phyloP scores from a whole-genome alignment of 1,140 invertebrate genomes.

The Diabrotica virgifera region DNA sequence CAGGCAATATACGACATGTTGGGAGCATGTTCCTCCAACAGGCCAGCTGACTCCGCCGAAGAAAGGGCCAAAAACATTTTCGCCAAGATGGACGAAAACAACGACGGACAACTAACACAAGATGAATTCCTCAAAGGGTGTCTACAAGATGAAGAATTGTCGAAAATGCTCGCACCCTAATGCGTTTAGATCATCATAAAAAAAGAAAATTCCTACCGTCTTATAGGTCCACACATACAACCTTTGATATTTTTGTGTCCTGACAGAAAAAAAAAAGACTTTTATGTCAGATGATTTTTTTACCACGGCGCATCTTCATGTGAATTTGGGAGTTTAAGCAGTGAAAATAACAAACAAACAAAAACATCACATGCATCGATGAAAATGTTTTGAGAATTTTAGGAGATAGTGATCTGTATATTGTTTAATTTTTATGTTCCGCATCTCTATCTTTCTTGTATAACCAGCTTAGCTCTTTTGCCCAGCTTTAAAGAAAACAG shows the following conservation, averaged over 20 bases:
- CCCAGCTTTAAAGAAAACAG: not conserved
- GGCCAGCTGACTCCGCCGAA: slow-evolving; percentile 88
- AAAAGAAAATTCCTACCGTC: slow-evolving; percentile 3
- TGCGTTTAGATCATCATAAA: slow-evolving; percentile 34
- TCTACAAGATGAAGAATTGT: slow-evolving; percentile 94
- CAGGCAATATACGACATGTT: slow-evolving; percentile 99
- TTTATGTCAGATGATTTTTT: not conserved
- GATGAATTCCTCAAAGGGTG: slow-evolving; percentile 99
- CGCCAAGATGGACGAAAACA: slow-evolving; percentile 98
- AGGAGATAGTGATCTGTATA: slow-evolving; percentile 7
- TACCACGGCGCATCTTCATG: slow-evolving; percentile 7
- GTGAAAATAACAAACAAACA: not conserved
- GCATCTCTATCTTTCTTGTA: slow-evolving; percentile 7
- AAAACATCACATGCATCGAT: slow-evolving; percentile 11
- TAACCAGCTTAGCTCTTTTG: slow-evolving; percentile 1
- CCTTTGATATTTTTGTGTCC: slow-evolving; percentile 1
- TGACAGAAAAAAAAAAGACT: not conserved
- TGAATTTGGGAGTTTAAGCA: not conserved
- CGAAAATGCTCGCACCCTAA: slow-evolving; percentile 93
- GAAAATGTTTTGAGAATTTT: not conserved
- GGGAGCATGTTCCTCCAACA: slow-evolving; percentile 89
- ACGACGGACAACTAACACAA: slow-evolving; percentile 95
- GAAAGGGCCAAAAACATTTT: slow-evolving; percentile 98
- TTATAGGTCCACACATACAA: slow-evolving; percentile 4
- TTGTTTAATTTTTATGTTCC: slow-evolving; percentile 6